A percentile compares a stretch with the other conserved stretches of the same genome.
phyloP scores from a whole-genome alignment of 2,888 invertebrate species.

The Arctia plantaginis region DNA sequence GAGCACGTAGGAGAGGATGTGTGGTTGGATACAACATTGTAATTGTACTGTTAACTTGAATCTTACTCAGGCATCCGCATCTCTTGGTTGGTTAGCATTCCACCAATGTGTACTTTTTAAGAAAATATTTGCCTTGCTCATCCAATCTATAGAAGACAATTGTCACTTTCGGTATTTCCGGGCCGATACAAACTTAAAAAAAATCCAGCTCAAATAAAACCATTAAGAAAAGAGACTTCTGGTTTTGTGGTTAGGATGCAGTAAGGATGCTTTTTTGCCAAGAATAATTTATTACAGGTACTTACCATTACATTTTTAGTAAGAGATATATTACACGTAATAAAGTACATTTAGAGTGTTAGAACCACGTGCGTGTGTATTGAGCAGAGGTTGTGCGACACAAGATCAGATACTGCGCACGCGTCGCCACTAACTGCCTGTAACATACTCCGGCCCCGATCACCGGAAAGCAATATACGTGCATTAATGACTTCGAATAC shows the following conservation, averaged over 20 bases:
- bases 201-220: background rate
- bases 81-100: too few species aligned
- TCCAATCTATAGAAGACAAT: too few species aligned
- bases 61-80: too few species aligned
- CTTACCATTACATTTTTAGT: background rate
- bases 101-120: too few species aligned
- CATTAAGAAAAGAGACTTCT: background rate
- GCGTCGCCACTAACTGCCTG: constrained; percentile 34
- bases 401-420: constrained; percentile 53
- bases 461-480: constrained; percentile 6
- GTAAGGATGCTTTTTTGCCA: background rate
- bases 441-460: constrained; percentile 13
- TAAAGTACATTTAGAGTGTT: constrained; percentile 7
- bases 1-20: background rate
- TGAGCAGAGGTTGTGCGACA: constrained; percentile 35
- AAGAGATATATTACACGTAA: background rate
- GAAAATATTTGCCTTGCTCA: too few species aligned
- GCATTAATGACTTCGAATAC: constrained; percentile 2
- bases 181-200: too few species aligned
- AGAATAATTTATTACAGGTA: background rate
- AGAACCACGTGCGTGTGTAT: constrained; percentile 10
- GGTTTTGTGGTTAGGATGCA: background rate
- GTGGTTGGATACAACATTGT: background rate
- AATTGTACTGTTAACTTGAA: background rate
- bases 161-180: too few species aligned